Conservation (phyloP, 53 echinoderm and acorn worm species). For the Antedon mediterranea region DNA sequence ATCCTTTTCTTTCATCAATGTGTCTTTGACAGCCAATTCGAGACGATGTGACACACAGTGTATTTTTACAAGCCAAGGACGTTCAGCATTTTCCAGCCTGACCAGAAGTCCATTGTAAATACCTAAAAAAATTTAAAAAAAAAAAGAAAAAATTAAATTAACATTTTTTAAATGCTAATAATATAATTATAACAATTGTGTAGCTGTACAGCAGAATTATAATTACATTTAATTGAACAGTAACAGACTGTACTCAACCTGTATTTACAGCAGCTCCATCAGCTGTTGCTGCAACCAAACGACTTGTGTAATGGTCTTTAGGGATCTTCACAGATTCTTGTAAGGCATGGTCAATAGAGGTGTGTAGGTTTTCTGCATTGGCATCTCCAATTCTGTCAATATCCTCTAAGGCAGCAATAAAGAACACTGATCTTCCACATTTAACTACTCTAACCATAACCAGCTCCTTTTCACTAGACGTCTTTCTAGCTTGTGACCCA, state of each 20-base stretch:
- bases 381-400: slow-evolving; percentile 33
- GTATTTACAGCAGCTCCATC: slow-evolving; percentile 36
- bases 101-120: slow-evolving; percentile 27
- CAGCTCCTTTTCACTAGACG: slow-evolving; percentile 31
- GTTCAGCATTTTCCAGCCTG: slow-evolving; percentile 16
- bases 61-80: slow-evolving; percentile 28
- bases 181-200: not conserved
- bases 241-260: not conserved
- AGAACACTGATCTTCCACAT: slow-evolving; percentile 21
- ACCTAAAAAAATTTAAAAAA: slow-evolving; percentile 8
- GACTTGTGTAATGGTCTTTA: slow-evolving; percentile 6
- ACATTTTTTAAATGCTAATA: not conserved
- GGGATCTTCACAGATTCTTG: slow-evolving; percentile 10
- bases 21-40: slow-evolving; percentile 33
- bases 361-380: slow-evolving; percentile 32
- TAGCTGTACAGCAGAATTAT: too few relatives aligned
- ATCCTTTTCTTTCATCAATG: slow-evolving; percentile 24
- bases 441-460: slow-evolving; percentile 30
- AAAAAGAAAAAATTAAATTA: not conserved
- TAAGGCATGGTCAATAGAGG: slow-evolving; percentile 26
- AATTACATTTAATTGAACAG: too few relatives aligned
- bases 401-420: slow-evolving; percentile 24
- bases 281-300: slow-evolving; percentile 27
- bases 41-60: slow-evolving; percentile 38
- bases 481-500: slow-evolving; percentile 42